Evolutionary conservation across 2,888 invertebrate genomes (phyloP).

Genomic region (Actias luna): DNA sequence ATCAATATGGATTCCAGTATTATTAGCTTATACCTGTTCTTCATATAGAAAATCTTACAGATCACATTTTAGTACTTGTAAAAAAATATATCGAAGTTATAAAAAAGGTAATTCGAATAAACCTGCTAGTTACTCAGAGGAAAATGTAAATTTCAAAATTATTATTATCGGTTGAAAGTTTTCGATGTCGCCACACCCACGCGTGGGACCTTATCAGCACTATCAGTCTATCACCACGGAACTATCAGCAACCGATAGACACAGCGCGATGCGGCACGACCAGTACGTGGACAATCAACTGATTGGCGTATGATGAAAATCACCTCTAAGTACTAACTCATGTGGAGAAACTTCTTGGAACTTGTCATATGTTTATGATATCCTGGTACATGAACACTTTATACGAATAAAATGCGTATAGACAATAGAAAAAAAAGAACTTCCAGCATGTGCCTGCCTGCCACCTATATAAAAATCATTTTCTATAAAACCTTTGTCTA

Average conservation of each 20-base stretch:
- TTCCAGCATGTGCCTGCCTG: too few relatives aligned
- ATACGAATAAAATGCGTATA: too few relatives aligned
- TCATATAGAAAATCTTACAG: background rate
- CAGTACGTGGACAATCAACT: conserved; percentile 19
- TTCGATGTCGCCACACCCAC: conserved; percentile 11
- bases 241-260: conserved; percentile 12
- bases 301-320: conserved; percentile 3
- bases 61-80: background rate
- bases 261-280: conserved; percentile 17
- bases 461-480: too few relatives aligned
- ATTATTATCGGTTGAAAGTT: conserved; percentile 3
- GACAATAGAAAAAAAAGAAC: too few relatives aligned
- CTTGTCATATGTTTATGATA: background rate
- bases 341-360: conserved; percentile 8
- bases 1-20: background rate
- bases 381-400: background rate
- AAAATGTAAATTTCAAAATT: conserved; percentile 1
- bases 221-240: conserved; percentile 16
- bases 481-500: too few relatives aligned
- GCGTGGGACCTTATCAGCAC: conserved; percentile 9
- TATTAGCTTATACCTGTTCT: background rate
- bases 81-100: too few relatives aligned
- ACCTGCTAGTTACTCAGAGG: background rate
- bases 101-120: background rate
- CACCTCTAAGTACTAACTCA: background rate